Conservation (phyloP, 2,113 vertebrate genomes). For the Aptenodytes patagonicus region DNA sequence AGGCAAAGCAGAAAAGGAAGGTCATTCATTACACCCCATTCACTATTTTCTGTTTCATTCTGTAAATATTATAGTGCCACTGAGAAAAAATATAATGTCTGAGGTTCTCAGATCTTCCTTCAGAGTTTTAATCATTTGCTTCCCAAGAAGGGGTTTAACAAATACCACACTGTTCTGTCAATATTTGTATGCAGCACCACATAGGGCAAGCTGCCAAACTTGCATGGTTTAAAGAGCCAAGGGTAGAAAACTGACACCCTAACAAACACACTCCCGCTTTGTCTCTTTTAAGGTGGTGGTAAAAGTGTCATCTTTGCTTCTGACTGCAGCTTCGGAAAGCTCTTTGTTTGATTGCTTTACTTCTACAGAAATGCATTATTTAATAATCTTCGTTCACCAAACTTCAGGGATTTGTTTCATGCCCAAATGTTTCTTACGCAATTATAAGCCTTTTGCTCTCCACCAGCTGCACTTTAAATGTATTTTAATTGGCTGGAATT, state of each 20-base stretch:
- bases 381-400: conserved; percentile 7
- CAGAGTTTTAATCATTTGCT: conserved; percentile 72
- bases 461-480: conserved; percentile 80
- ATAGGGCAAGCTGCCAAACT: conserved; percentile 74
- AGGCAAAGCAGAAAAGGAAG: conserved; percentile 69
- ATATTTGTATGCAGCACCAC: conserved; percentile 83
- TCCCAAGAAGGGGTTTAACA: conserved; percentile 73
- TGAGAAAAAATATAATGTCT: conserved; percentile 65
- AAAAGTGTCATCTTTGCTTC: conserved; percentile 72
- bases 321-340: conserved; percentile 35
- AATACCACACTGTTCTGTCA: conserved; percentile 80
- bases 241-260: conserved; percentile 77
- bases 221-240: conserved; percentile 70
- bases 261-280: conserved; percentile 70
- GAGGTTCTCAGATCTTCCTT: conserved; percentile 74
- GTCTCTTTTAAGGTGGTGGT: conserved; percentile 71
- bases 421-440: conserved; percentile 57
- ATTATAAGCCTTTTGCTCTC: conserved; percentile 59
- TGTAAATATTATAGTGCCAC: conserved; percentile 63
- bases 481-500: conserved; percentile 83
- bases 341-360: conserved; percentile 28
- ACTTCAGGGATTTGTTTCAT: conserved; percentile 67
- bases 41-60: conserved; percentile 69
- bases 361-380: conserved; percentile 22
- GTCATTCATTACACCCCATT: conserved; percentile 69